Evolutionary conservation across 2,113 vertebrate species (phyloP), one percentile per base, ranked within the genome.

Genomic region (Megalops atlanticus): DNA sequence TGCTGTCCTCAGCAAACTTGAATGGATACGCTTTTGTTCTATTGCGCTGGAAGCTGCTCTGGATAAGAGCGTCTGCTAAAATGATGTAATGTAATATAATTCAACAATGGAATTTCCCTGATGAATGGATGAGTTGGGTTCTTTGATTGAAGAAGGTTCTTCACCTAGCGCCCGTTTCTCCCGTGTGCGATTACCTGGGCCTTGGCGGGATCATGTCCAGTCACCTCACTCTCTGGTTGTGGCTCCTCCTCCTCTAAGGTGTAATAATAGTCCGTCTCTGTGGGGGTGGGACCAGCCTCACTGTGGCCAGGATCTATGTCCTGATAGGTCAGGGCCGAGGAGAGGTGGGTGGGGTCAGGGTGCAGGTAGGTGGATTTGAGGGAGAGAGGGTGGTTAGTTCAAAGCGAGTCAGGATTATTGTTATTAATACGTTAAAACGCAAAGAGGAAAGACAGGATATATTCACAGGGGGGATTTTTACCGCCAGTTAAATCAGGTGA

Each of bases 201-300:
- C 54, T 83, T 71, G 81, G 78, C 79, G 76, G 85, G 87, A 84
- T 94, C 92, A 82, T 92, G 86, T 91, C 89, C 92, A 88, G 77
- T 83, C 89, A 92, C 85, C 89, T 94, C 92, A 92, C 89, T 92
- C 58, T 93, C 92, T 84, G 91, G 86, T 80, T 88, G 64, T 35
- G 49, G 45, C 81, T 71, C 87, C 88, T 91, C 92, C 87, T 93
- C 94, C 79, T 85, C 85, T 80, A 83, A 81, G 77, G 78, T 81
- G 91, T 92, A 92, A 92, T 87, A 94, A 94, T 94, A 92, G 88
- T 94, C 91, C 80, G 87, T 89, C 91, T 93, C 93, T 89, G 92
- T 90, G 89, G 92, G 85, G 92, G 91, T 91, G 93, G 90, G 90
- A 88, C 89, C 94, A 93, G 91, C 88, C 88, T 94, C 93, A 85